phyloP scores from a whole-genome alignment of 2,113 vertebrate genomes.

The Pygoscelis antarcticus region DNA sequence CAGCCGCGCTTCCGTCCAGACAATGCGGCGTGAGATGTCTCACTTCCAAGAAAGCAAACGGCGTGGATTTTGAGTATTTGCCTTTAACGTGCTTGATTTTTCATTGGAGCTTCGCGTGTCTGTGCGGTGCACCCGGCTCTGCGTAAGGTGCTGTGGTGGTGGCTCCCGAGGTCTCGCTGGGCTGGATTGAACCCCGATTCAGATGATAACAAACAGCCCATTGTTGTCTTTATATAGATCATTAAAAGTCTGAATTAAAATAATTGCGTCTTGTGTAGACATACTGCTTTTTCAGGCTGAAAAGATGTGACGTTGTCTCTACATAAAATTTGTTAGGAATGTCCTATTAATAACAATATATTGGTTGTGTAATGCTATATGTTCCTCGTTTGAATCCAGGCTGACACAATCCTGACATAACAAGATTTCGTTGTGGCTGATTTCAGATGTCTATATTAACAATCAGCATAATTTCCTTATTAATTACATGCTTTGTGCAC shows the following conservation, averaged over 20 bases:
- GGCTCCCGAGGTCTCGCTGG: background rate
- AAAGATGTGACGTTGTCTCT: background rate
- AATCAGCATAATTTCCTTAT: conserved; percentile 42
- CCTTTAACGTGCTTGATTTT: fast-evolving
- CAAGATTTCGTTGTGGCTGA: conserved; percentile 4
- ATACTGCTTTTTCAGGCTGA: background rate
- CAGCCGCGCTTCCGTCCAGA: background rate
- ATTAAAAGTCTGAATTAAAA: conserved; percentile 20
- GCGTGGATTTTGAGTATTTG: fast-evolving
- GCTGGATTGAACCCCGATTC: background rate
- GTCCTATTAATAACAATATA: background rate
- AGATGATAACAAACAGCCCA: background rate
- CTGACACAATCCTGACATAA: background rate
- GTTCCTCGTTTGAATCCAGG: background rate
- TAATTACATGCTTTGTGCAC: conserved; percentile 30
- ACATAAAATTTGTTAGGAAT: conserved; percentile 2
- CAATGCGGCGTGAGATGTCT: fast-evolving
- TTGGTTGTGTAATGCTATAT: background rate
- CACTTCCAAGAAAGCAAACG: fast-evolving
- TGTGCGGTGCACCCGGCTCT: fast-evolving
- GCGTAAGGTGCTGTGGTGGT: fast-evolving
- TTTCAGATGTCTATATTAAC: conserved; percentile 50
- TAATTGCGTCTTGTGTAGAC: background rate
- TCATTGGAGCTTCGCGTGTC: fast-evolving
- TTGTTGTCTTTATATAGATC: conserved; percentile 10